These are phyloP conservation scores for Adelges cooleyi DNA, from an alignment of 1,140 invertebrate genomes.

Conservation along the genomic window DNA sequence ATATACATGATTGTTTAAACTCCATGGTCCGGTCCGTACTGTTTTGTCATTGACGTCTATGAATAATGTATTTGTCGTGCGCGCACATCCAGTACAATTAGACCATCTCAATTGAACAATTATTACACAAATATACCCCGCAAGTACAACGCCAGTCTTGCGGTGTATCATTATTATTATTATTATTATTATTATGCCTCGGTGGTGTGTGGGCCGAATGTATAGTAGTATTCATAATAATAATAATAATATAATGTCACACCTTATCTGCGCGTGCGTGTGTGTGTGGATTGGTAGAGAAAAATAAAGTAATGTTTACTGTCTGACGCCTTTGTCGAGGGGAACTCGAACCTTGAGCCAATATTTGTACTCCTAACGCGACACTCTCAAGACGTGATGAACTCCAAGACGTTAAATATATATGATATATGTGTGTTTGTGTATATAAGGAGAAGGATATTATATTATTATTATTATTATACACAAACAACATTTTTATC, in stretches of 20 bases:
- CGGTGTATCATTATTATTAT: too few species aligned
- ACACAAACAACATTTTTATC: conserved; percentile 8
- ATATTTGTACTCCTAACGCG: conserved; percentile 18
- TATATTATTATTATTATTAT: neutral
- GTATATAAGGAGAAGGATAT: too few species aligned
- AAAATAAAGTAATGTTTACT: conserved; percentile 18
- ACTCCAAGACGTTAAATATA: conserved; percentile 9
- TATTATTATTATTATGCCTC: too few species aligned
- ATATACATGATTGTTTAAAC: conserved; percentile 10
- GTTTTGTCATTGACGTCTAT: neutral
- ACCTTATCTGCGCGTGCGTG: conserved; percentile 3
- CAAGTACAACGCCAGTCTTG: neutral
- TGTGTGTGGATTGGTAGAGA: neutral
- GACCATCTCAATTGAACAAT: conserved; percentile 23
- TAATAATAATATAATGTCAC: neutral
- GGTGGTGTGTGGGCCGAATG: neutral
- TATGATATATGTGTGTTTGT: too few species aligned
- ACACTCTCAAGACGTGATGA: conserved; percentile 10
- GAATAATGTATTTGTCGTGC: conserved; percentile 8
- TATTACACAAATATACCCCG: neutral
- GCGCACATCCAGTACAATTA: neutral
- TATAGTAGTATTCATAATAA: neutral
- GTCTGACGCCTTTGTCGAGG: conserved; percentile 21
- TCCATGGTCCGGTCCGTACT: conserved; percentile 17
- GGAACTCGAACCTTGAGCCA: conserved; percentile 20